Evolutionary conservation across 1,140 invertebrate genomes (phyloP).

Genomic region (Magallana ariakensis): DNA sequence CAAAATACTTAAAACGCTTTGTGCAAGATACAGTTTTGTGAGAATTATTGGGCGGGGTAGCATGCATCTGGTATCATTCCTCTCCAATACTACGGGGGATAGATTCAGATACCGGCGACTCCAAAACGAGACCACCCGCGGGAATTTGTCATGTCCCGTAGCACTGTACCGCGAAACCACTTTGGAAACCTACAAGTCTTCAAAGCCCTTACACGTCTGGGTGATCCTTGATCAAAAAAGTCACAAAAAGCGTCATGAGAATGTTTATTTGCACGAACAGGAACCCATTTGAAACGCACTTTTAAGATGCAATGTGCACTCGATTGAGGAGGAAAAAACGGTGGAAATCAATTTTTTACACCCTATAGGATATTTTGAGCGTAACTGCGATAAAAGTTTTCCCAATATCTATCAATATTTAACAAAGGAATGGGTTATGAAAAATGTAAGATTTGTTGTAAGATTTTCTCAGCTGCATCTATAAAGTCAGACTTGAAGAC

Average conservation of each 20-base stretch:
- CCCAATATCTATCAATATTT: background rate
- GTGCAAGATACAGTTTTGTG: too few relatives aligned
- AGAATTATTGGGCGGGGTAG: too few relatives aligned
- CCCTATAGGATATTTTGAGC: background rate
- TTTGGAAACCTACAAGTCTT: background rate
- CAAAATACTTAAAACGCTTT: too few relatives aligned
- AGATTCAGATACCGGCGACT: too few relatives aligned
- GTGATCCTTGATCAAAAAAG: slow-evolving; percentile 12
- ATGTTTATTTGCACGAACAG: slow-evolving; percentile 19
- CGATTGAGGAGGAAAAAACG: background rate
- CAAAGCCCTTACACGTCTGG: slow-evolving; percentile 16
- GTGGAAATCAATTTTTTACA: slow-evolving; percentile 10
- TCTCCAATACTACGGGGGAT: too few relatives aligned
- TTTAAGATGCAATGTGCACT: background rate
- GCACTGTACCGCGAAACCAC: background rate
- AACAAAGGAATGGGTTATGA: background rate
- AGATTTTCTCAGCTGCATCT: slow-evolving; percentile 26
- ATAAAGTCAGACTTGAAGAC: background rate
- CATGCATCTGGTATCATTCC: too few relatives aligned
- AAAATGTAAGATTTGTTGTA: background rate
- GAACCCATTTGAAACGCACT: background rate
- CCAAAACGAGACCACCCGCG: background rate
- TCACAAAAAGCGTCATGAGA: background rate
- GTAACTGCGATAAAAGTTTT: background rate
- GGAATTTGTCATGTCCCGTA: background rate